phyloP scores from a whole-genome alignment of 2,113 vertebrate species.

The Trochalopteron elliotii region DNA sequence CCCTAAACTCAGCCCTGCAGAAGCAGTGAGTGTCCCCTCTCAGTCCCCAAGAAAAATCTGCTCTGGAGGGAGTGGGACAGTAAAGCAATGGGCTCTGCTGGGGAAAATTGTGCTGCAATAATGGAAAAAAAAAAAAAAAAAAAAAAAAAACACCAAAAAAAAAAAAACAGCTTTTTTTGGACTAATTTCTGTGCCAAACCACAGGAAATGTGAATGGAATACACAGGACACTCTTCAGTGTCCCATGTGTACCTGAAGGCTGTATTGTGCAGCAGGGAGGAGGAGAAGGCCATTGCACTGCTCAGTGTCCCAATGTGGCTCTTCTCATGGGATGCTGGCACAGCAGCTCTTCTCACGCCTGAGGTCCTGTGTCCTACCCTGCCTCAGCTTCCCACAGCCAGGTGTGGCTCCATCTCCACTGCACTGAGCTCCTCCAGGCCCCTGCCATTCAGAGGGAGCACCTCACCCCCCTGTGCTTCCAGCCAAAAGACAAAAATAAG shows the following conservation, averaged over 20 bases:
- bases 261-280: background rate
- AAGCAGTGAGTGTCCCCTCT: background rate
- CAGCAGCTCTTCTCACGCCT: background rate
- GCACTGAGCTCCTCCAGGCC: background rate
- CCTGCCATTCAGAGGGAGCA: accelerated
- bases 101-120: background rate
- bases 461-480: background rate
- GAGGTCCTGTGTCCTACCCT: background rate
- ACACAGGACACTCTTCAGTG: background rate
- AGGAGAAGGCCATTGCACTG: accelerated
- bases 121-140: background rate
- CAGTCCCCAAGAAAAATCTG: background rate
- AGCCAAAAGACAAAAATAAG: background rate
- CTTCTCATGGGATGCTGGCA: background rate
- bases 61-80: background rate
- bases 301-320: background rate
- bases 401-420: background rate
- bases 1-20: background rate
- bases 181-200: background rate
- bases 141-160: too few species aligned
- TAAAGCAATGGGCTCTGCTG: background rate
- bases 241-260: background rate
- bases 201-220: background rate
- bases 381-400: background rate
- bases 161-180: background rate